Conservation (phyloP, 2,797 vertebrate species). For the Phrynocephalus guinanensis region DNA sequence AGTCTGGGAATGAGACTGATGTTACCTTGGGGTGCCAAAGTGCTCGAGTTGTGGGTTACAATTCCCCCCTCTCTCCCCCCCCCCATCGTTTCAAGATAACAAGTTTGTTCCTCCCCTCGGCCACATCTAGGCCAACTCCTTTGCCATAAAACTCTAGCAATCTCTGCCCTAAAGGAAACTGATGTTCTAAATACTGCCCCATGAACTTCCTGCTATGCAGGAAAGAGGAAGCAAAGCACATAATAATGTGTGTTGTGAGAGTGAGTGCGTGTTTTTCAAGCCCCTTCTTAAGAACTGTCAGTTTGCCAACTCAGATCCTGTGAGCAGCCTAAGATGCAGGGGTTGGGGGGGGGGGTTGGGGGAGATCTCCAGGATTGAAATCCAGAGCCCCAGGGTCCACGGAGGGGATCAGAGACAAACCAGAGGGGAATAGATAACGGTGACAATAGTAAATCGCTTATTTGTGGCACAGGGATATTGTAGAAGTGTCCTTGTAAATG, state of each 20-base stretch:
- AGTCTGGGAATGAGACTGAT: not conserved
- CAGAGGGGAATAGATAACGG: not conserved
- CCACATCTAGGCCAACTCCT: not conserved
- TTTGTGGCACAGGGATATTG: not conserved
- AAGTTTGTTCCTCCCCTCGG: not conserved
- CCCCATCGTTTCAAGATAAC: not conserved
- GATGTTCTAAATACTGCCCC: conserved; percentile 1
- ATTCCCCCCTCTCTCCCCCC: no score
- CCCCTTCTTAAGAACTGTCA: not conserved
- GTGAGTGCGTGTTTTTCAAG: not conserved
- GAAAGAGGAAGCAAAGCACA: conserved; percentile 39
- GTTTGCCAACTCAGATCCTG: not conserved
- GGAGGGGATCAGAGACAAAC: not conserved
- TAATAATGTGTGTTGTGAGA: not conserved
- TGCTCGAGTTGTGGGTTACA: not conserved
- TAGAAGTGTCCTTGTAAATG: not conserved
- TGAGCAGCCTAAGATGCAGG: not conserved
- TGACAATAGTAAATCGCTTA: not conserved
- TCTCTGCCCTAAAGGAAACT: conserved; percentile 27
- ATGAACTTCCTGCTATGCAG: conserved; percentile 25
- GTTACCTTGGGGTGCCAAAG: not conserved
- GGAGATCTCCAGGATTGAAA: not conserved
- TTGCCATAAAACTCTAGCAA: not conserved
- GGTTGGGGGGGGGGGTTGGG: not conserved
- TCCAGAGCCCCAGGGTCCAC: not conserved